Evolutionary conservation across 2,888 invertebrate species (phyloP), one percentile per base, ranked within the genome.

Genomic region (Baronia brevicornis): DNA sequence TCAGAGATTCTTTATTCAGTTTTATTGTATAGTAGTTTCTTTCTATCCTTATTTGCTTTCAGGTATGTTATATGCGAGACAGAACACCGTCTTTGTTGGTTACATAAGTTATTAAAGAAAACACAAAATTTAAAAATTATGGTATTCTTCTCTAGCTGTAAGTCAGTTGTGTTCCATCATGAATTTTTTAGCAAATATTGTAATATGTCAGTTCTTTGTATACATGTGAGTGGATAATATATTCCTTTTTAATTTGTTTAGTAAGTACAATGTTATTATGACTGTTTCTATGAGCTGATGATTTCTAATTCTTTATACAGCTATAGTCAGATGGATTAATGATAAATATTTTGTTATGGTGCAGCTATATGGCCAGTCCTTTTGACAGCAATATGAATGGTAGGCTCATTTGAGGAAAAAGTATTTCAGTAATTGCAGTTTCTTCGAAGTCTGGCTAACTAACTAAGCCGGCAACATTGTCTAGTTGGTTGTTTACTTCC

Each of bases 61-160:
- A 92, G 92, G 12, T 98, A 97, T 71, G 94, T 97, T 13, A 90
- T 96, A 6, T 96, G 96, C 62, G 95, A 96, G 7, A 94, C 96
- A 7, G 97, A 97, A 50, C 96, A 95, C 62, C 87, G 98, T 43
- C 89, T 98, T 42, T 86, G 96, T 36, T 89, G 98, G 49, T 82
- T 98, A n/a, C 97, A 97, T 61, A 97, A 98, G 29, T 94, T 98
- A 67, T 80, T 98, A 33, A 97, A 96, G 78, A 97, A 95, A 75
- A 97, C 97, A 54, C 87, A 91, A 28, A 93, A 92, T 73, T 94
- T 92, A 84, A 95, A 95, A 84, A 92, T 96, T 28, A 94, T 97
- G 89, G 97, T 98, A 1, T 98, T 98, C 78, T 96, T 98, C 79
- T 97, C 96, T 32, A 96, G 97, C 3, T 98, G 98, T 71, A 93